phyloP scores from a whole-genome alignment of 2,797 vertebrate genomes.

The Rhyacichthys aspro region DNA sequence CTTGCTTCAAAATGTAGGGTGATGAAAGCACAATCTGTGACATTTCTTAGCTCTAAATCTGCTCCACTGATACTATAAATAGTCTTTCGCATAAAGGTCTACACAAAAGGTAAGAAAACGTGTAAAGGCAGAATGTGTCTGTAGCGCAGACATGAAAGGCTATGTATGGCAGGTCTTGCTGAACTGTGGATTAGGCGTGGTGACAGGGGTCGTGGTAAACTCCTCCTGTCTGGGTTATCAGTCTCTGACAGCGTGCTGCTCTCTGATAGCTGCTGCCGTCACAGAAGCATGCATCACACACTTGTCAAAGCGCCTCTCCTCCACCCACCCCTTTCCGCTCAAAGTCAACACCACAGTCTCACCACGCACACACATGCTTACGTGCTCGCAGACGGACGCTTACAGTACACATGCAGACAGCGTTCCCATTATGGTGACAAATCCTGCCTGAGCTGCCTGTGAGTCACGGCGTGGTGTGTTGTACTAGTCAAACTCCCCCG shows the following conservation, averaged over 20 bases:
- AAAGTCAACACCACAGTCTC: slow-evolving; percentile 67
- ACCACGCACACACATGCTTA: slow-evolving; percentile 53
- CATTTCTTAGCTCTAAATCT: not conserved
- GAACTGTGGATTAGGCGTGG: slow-evolving; percentile 41
- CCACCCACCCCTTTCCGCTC: slow-evolving; percentile 67
- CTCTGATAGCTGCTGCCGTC: slow-evolving; percentile 72
- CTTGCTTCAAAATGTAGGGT: slow-evolving; percentile 4
- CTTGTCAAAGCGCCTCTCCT: slow-evolving; percentile 74
- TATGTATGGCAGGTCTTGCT: slow-evolving; percentile 13
- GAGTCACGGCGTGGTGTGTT: slow-evolving; percentile 65
- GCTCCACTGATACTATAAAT: too few relatives aligned
- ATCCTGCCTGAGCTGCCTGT: slow-evolving; percentile 75
- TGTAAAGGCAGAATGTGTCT: too few relatives aligned
- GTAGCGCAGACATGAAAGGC: slow-evolving; percentile 20
- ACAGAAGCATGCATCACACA: slow-evolving; percentile 74
- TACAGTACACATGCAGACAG: slow-evolving; percentile 44
- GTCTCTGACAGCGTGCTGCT: slow-evolving; percentile 62
- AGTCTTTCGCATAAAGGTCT: too few relatives aligned
- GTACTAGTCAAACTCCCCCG: slow-evolving; percentile 71
- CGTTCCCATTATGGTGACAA: slow-evolving; percentile 74
- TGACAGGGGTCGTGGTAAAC: slow-evolving; percentile 47
- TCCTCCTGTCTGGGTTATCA: slow-evolving; percentile 64
- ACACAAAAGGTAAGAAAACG: too few relatives aligned
- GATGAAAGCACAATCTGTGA: not conserved
- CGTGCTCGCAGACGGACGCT: slow-evolving; percentile 20